Evolutionary conservation across 2,113 vertebrate species (phyloP), one percentile per base, ranked within the genome.

Genomic region (Turnix velox): DNA sequence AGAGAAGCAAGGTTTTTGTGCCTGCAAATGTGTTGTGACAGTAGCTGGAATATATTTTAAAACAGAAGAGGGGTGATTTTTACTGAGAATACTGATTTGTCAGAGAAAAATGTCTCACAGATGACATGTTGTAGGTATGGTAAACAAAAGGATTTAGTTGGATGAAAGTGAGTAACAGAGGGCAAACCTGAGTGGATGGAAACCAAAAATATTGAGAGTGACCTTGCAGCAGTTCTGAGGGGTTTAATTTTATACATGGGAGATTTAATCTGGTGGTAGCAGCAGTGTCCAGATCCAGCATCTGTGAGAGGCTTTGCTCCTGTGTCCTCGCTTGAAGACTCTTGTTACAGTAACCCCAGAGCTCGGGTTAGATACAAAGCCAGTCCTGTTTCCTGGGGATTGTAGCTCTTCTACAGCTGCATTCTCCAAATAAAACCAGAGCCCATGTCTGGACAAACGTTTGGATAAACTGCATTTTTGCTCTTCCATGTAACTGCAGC

Each of bases 341-440:
- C 74, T 52, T 40, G 17, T 78, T 86, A 18, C 94, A 68, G 62
- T 46, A 78, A 92, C 88, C 77, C 94, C 19, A 0, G 35, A 13
- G 68, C 88, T 88, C 2, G 0, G 19, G 24, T 1, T 1, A 0
- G 37, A 6, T 42, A 89, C 91, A 94, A 79, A 89, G 87, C 84
- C 84, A 30, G 52, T 35, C 58, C 94, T 96, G 93, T 94, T 73
- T 66, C 39, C 69, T 88, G 87, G 77, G 58, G 59, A n/a, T 55
- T 25, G 52, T 12, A 92, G 84, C 84, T 65, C 31, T 33, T 7
- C 17, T 63, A 13, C 87, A 91, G 80, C 92, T 92, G 74, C 46
- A 19, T 35, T 82, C 68, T 80, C 37, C 61, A 40, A 10, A 81
- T 49, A 69, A 8, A 87, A 63, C 63, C 49, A 15, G 15, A 4